These are phyloP conservation scores for Opisthograptis luteolata DNA, from an alignment of 2,888 invertebrate genomes.

Conservation along the genomic window DNA sequence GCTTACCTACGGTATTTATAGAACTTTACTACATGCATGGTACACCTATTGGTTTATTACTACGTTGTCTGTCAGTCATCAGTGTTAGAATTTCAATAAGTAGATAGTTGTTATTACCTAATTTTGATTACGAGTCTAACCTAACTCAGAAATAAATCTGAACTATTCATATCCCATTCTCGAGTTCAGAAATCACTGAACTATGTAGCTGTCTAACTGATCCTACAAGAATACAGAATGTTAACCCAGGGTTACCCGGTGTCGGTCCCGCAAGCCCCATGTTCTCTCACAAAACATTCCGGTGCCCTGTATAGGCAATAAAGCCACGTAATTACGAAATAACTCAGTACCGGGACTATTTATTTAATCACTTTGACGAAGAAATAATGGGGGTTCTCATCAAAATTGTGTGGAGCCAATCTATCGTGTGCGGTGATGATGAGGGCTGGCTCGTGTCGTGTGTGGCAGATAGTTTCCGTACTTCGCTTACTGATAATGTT, in stretches of 20 bases:
- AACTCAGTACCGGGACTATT: slow-evolving; percentile 77
- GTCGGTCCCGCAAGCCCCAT: slow-evolving; percentile 40
- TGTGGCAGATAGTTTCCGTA: slow-evolving; percentile 16
- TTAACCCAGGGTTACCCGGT: slow-evolving; percentile 53
- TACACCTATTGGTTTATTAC: too few relatives aligned
- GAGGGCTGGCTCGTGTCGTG: slow-evolving; percentile 20
- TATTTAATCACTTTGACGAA: slow-evolving; percentile 83
- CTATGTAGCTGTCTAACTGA: slow-evolving; percentile 10
- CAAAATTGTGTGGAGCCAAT: slow-evolving; percentile 57
- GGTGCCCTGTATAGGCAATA: slow-evolving; percentile 70
- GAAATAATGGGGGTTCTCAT: slow-evolving; percentile 75
- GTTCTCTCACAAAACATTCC: slow-evolving; percentile 68
- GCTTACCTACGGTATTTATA: too few relatives aligned
- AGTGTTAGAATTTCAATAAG: too few relatives aligned
- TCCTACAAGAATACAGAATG: slow-evolving; percentile 35
- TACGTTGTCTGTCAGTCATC: too few relatives aligned
- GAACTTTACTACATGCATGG: too few relatives aligned
- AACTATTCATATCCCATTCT: not conserved
- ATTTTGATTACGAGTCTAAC: too few relatives aligned
- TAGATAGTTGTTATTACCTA: too few relatives aligned
- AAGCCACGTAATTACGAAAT: slow-evolving; percentile 80
- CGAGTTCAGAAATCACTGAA: slow-evolving; percentile 2
- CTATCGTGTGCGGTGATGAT: slow-evolving; percentile 10
- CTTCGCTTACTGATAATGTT: slow-evolving; percentile 7
- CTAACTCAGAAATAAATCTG: too few relatives aligned